Evolutionary conservation across 2,888 invertebrate species (phyloP).

Genomic region (Tipula helvola): DNA sequence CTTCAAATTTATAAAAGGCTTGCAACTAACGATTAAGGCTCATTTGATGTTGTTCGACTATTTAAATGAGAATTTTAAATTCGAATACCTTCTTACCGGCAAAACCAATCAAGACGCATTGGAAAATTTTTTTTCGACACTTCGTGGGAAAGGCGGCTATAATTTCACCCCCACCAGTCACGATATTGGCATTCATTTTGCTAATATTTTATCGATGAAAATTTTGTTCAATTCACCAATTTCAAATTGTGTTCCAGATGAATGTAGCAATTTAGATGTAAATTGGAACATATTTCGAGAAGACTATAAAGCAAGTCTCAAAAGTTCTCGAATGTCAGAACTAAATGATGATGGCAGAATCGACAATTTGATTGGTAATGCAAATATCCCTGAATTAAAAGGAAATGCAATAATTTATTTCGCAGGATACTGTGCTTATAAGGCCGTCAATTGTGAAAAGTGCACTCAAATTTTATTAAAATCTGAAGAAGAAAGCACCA

Average conservation of each 20-base stretch:
- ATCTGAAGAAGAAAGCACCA: not conserved
- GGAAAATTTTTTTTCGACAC: not conserved
- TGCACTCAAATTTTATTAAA: not conserved
- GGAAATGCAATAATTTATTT: not conserved
- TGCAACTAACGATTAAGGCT: not conserved
- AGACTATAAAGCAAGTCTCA: not conserved
- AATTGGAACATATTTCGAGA: not conserved
- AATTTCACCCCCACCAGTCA: not conserved
- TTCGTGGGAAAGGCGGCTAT: not conserved
- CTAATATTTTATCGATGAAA: not conserved
- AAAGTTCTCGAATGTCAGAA: not conserved
- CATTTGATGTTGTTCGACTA: not conserved
- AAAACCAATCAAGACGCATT: not conserved
- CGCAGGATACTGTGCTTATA: not conserved
- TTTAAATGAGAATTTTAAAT: not conserved
- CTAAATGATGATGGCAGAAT: not conserved
- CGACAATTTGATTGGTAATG: not conserved
- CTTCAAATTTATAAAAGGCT: not conserved
- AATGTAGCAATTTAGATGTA: not conserved
- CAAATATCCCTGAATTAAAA: not conserved
- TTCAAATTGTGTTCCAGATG: not conserved
- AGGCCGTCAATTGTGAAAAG: not conserved
- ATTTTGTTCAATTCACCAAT: not conserved
- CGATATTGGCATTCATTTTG: not conserved
- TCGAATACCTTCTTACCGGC: not conserved